Conservation (phyloP, 2,113 vertebrate genomes). For the Brachyhypopomus gauderio region DNA sequence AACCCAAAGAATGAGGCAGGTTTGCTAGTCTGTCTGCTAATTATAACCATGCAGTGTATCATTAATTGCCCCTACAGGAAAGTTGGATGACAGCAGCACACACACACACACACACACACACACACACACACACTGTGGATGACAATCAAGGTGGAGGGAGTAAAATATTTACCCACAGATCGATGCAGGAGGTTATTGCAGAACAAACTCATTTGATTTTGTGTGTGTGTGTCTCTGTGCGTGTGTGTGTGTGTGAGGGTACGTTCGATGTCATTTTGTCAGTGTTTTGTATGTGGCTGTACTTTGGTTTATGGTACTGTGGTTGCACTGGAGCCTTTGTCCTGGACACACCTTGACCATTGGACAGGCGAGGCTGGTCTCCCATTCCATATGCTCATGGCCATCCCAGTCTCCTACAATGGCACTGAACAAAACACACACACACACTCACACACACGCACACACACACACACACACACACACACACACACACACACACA, state of each 20-base stretch:
- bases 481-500: constrained; percentile 21
- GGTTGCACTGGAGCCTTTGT: constrained; percentile 76
- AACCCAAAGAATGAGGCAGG: constrained; percentile 39
- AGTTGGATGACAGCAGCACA: constrained; percentile 15
- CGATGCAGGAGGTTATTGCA: constrained; percentile 37
- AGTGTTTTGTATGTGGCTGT: constrained; percentile 50
- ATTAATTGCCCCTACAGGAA: constrained; percentile 48
- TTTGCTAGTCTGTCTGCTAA: constrained; percentile 45
- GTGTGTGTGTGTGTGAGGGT: constrained; percentile 22
- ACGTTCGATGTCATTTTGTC: background rate
- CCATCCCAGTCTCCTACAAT: constrained; percentile 14
- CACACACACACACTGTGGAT: background rate
- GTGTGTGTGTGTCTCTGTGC: background rate
- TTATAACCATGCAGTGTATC: constrained; percentile 49
- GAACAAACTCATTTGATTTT: constrained; percentile 44
- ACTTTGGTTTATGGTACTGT: constrained; percentile 83
- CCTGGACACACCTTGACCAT: constrained; percentile 58
- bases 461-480: background rate
- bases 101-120: background rate
- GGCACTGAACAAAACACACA: constrained; percentile 5
- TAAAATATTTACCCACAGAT: constrained; percentile 53
- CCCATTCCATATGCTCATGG: constrained; percentile 3
- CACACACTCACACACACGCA: background rate
- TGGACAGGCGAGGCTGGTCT: constrained; percentile 41
- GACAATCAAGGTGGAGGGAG: constrained; percentile 46